phyloP scores from a whole-genome alignment of 2,113 vertebrate species.

The Microtus ochrogaster region DNA sequence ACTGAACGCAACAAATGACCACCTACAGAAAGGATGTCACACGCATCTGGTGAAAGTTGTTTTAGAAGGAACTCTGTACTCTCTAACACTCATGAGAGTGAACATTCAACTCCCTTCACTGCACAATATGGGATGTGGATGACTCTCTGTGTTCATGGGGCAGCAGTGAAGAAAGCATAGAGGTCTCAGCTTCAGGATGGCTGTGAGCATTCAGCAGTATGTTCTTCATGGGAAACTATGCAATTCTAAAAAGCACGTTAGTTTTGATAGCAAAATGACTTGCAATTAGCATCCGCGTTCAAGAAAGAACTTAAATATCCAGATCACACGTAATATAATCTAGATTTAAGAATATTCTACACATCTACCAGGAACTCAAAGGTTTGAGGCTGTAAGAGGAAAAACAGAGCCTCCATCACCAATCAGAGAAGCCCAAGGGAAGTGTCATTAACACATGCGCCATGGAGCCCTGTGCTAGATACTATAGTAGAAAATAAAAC shows the following conservation, averaged over 20 bases:
- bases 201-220: neutral
- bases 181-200: neutral
- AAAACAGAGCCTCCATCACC: neutral
- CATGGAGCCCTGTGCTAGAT: fast-evolving
- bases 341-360: neutral
- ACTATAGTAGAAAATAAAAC: fast-evolving
- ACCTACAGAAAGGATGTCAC: neutral
- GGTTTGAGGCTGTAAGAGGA: neutral
- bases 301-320: neutral
- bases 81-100: neutral
- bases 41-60: neutral
- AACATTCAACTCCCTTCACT: neutral
- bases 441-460: fast-evolving
- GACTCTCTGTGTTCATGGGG: neutral
- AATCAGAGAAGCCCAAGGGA: neutral
- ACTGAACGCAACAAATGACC: neutral
- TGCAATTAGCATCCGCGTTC: neutral
- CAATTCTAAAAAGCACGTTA: neutral
- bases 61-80: neutral
- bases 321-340: neutral
- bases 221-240: neutral
- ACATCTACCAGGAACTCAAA: neutral
- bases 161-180: fast-evolving
- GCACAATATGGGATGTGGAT: fast-evolving
- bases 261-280: neutral